Base-by-base conservation (phyloP, 2,797 vertebrate genomes). In the Hyperoplus lanceolatus region DNA sequence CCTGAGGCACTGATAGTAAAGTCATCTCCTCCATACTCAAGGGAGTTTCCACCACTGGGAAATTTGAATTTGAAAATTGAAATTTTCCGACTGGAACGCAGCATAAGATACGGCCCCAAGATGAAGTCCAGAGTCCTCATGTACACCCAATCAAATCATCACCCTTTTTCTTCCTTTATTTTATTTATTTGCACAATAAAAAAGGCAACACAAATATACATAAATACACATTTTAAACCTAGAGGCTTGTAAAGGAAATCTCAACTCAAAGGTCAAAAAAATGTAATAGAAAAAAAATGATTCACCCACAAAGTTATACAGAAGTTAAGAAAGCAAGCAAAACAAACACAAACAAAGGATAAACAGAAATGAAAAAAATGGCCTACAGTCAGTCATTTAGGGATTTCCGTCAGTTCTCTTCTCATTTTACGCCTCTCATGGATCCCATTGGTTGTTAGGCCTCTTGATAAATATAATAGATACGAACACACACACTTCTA, bases 61-160 rank as follows among this genome's bases (percentile, higher is more conserved):
- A 58, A 45, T 29, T 29, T 29, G 29, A 29, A 29, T 29, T 29
- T 29, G 29, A 29, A 29, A 29, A 29, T 29, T 29, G 29, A 29
- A 29, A 29, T 29, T 29, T 29, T 29, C 29, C 29, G 3, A 29
- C 29, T 29, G 29, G 29, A 29, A 29, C 29, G 29, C 29, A 3
- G 29, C 29, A 29, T 75, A 59, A 80, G 71, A 68, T 41, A 66
- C 15, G 9, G 51, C 58, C 55, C 29, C 45, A 13, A 65, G 58
- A 66, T 69, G 66, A 75, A 77, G 71, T 51, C 41, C 70, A 62
- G 12, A 56, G 56, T 73, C 78, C 79, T 76, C 73, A 73, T 73
- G 80, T 48, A 42, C 45, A 63, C 62, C 54, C 50, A 41, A 85
- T 83, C 72, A 84, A 79, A 76, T 42, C 41, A 4, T 8, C 18